Percentiles rank a stretch among this genome's conserved stretches.
Conservation (phyloP, 1,140 invertebrate genomes). For the Drosophila ficusphila region DNA sequence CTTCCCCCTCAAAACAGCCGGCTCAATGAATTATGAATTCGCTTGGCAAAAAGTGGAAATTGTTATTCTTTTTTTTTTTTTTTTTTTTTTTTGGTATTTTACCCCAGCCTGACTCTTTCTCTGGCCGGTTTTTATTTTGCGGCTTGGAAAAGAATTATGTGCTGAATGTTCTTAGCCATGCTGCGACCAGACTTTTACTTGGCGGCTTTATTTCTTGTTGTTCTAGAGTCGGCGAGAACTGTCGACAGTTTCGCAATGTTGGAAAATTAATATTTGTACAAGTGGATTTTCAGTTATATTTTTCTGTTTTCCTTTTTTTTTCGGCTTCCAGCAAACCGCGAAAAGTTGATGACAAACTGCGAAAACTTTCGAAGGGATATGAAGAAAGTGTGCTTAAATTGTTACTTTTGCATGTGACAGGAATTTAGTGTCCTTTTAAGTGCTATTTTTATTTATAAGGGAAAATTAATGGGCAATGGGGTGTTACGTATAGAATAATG, state of each 20-base stretch:
- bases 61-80: slow-evolving; percentile 17
- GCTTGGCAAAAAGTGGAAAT: slow-evolving; percentile 36
- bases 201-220: slow-evolving; percentile 7
- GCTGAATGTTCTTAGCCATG: slow-evolving; percentile 59
- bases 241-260: slow-evolving; percentile 55
- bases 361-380: background rate
- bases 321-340: slow-evolving; percentile 31
- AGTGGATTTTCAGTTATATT: slow-evolving; percentile 52
- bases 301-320: slow-evolving; percentile 24
- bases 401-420: slow-evolving; percentile 42
- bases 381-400: background rate
- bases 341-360: slow-evolving; percentile 56
- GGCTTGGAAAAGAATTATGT: slow-evolving; percentile 59
- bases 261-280: slow-evolving; percentile 64
- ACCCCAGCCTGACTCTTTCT: slow-evolving; percentile 2
- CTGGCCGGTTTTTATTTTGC: slow-evolving; percentile 50
- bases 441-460: too few relatives aligned
- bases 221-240: slow-evolving; percentile 11
- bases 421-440: slow-evolving; percentile 38
- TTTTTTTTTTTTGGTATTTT: background rate
- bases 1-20: slow-evolving; percentile 13
- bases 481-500: too few relatives aligned
- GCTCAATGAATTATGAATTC: slow-evolving; percentile 65
- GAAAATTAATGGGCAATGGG: too few relatives aligned
- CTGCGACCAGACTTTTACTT: slow-evolving; percentile 23